Base-by-base conservation (phyloP, 2,113 vertebrate genomes). In the Raja brachyura region DNA sequence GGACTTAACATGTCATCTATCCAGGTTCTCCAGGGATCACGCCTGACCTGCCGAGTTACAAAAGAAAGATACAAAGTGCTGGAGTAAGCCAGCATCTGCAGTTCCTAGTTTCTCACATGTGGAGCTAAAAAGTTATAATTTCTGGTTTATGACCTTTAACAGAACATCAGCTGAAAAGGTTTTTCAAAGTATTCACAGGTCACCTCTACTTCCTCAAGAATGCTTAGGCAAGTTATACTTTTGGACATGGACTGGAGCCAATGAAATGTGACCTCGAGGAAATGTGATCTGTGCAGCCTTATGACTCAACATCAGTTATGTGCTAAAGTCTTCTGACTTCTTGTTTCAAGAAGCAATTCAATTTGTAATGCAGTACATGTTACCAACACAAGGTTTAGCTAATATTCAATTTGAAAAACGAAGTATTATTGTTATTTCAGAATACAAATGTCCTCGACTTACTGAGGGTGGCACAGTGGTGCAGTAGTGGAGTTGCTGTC, bases 181-280 rank as follows among this genome's bases (percentile, higher is more conserved):
- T 86, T 61, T 61, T 54, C 54, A 86, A 85, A 13, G 25, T 86
- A 1, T n/a, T 25, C 54, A 28, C 22, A n/a, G 28, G 20, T 86
- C 28, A 20, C 48, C 20, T 81, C 78, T 81, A 54, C 39, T 81
- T 81, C n/a, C 25, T 86, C 14, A 1, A 9, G 61, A 33, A 68
- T 56, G 10, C 59, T 11, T 5, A 39, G 59, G n/a, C n/a, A n/a
- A 86, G 22, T 39, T 16, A 90, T 70, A 14, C 56, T 4, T 66
- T 90, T 48, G 63, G 18, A 90, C 20, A 22, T 90, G 88, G 88
- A 66, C 88, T 22, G 66, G 33, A 39, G 63, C 63, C 86, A 90
- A 90, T 10, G 56, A 90, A 90, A 90, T 90, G 8, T 3, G 16
- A 70, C 25, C 11, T 68, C n/a, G 48, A 0, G 39, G 16, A 68